phyloP scores from a whole-genome alignment of 64 coral and sea anemone species.

The Acropora tenuis region DNA sequence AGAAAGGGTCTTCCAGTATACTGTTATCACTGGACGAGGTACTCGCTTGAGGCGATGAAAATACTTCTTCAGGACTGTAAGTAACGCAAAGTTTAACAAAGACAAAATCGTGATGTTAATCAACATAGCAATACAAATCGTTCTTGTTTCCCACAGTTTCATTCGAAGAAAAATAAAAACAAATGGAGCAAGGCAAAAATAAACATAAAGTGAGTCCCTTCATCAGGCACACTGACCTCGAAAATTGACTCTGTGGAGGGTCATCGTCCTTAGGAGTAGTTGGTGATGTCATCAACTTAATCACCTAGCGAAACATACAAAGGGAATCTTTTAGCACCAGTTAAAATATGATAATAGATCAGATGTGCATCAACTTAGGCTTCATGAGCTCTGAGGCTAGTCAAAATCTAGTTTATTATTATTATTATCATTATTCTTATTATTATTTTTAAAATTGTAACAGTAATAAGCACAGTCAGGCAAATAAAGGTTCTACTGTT shows the following conservation, averaged over 20 bases:
- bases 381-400: neutral
- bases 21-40: constrained; percentile 32
- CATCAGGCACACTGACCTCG: constrained; percentile 44
- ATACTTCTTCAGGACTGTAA: constrained; percentile 18
- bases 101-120: neutral
- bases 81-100: neutral
- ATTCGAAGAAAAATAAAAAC: neutral
- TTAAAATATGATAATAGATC: neutral
- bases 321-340: neutral
- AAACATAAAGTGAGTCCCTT: constrained; percentile 36
- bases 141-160: neutral
- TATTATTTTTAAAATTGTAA: neutral
- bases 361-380: neutral
- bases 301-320: constrained; percentile 40
- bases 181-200: constrained; percentile 41
- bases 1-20: constrained; percentile 56
- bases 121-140: neutral
- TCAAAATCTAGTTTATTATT: neutral
- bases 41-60: neutral
- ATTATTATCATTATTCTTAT: too few species aligned
- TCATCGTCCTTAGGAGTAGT: constrained; percentile 31
- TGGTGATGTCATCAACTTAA: constrained; percentile 55
- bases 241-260: constrained; percentile 41
- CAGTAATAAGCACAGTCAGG: constrained; percentile 13
- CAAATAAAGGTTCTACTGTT: constrained; percentile 35